Evolutionary conservation across 2,797 vertebrate species (phyloP).

Genomic region (Spatula clypeata): DNA sequence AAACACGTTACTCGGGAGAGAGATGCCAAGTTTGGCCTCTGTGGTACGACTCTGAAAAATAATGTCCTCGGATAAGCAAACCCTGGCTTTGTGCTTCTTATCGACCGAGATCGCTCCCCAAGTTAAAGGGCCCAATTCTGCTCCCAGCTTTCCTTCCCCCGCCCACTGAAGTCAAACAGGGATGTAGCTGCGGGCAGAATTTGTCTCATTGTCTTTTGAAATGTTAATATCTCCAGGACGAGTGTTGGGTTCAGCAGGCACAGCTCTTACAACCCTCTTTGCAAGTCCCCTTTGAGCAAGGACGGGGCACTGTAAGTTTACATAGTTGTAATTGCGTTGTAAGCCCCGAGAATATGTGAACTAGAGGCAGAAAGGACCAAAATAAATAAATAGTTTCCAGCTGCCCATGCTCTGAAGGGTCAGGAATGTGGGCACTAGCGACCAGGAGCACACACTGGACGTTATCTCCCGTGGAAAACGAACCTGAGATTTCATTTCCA

Average conservation of each 20-base stretch:
- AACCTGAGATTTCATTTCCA: background rate
- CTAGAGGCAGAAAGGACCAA: slow-evolving; percentile 29
- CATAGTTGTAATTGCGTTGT: background rate
- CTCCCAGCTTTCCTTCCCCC: slow-evolving; percentile 39
- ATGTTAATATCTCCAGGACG: slow-evolving; percentile 80
- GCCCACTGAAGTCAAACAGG: slow-evolving; percentile 53
- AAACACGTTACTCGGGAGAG: slow-evolving; percentile 28
- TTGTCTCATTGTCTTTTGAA: slow-evolving; percentile 82
- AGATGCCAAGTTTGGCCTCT: slow-evolving; percentile 50
- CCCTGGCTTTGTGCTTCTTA: slow-evolving; percentile 73
- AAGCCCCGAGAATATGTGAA: background rate
- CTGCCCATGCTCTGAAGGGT: slow-evolving; percentile 52
- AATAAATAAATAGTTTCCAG: slow-evolving; percentile 59
- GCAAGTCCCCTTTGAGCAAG: slow-evolving; percentile 60
- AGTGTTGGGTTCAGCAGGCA: slow-evolving; percentile 70
- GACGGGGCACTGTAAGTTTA: background rate
- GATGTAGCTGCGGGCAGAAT: slow-evolving; percentile 72
- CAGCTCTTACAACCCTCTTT: slow-evolving; percentile 35
- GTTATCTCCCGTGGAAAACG: background rate
- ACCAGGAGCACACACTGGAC: slow-evolving; percentile 37
- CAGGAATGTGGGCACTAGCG: slow-evolving; percentile 25
- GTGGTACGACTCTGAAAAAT: slow-evolving; percentile 62
- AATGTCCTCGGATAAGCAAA: slow-evolving; percentile 72
- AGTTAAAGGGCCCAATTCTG: slow-evolving; percentile 70
- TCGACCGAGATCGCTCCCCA: slow-evolving; percentile 23